These are phyloP conservation scores for Phataginus tricuspis DNA, from an alignment of 2,797 vertebrate species.

Conservation along the genomic window DNA sequence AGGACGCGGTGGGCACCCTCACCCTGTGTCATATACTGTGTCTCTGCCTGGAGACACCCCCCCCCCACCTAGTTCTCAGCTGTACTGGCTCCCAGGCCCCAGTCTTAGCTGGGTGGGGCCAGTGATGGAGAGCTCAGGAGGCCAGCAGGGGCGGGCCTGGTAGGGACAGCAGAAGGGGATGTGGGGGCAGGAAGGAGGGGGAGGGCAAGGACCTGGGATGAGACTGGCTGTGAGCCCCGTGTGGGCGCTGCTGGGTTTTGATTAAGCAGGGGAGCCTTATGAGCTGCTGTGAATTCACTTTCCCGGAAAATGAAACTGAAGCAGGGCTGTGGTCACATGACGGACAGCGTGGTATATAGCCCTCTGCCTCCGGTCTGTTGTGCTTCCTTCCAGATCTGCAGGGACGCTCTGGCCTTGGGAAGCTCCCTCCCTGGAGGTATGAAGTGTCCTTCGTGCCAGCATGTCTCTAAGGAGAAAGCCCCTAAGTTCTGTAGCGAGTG, in stretches of 20 bases:
- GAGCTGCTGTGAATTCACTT: background rate
- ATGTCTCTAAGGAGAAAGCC: slow-evolving; percentile 70
- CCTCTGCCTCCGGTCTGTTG: accelerated
- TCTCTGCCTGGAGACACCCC: background rate
- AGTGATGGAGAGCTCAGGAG: background rate
- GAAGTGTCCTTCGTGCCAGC: slow-evolving; percentile 84
- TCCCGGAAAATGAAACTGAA: slow-evolving; percentile 75
- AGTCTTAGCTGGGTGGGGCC: background rate
- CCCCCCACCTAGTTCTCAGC: background rate
- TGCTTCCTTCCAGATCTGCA: background rate
- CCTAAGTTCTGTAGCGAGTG: slow-evolving; percentile 90
- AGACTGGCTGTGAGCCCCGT: background rate
- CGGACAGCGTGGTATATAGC: background rate
- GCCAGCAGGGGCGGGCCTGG: background rate
- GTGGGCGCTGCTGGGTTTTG: background rate
- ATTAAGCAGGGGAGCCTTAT: background rate
- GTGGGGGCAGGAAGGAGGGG: background rate
- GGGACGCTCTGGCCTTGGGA: accelerated
- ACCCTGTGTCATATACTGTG: background rate
- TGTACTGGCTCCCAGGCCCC: background rate
- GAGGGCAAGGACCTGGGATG: background rate
- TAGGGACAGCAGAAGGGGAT: background rate
- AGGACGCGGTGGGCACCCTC: accelerated
- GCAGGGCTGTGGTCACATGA: slow-evolving; percentile 8
- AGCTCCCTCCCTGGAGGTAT: slow-evolving; percentile 71